Percentiles rank a stretch among this genome's conserved stretches.
Evolutionary conservation across 2,888 invertebrate genomes (phyloP).

Genomic region (Augochlorella aurata): DNA sequence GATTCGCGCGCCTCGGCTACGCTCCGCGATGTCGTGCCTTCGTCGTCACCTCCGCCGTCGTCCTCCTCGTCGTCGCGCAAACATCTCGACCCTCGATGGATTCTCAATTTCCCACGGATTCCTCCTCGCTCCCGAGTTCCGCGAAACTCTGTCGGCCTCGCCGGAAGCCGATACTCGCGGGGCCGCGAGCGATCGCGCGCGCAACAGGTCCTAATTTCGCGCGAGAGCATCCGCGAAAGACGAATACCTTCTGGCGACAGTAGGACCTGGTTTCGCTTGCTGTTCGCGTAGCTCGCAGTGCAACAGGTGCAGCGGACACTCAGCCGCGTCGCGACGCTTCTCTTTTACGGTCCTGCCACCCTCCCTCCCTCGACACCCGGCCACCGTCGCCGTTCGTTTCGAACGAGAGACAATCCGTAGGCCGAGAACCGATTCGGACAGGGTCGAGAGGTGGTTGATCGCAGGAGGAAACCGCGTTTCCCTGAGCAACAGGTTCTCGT

Average conservation of each 20-base stretch:
- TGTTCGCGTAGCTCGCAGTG: constrained; percentile 55
- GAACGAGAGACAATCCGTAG: neutral
- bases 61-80: neutral
- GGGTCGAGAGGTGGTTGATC: neutral
- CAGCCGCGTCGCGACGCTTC: constrained; percentile 5
- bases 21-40: constrained; percentile 9
- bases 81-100: neutral
- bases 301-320: constrained; percentile 70
- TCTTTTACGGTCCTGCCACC: neutral
- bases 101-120: constrained; percentile 3
- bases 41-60: neutral
- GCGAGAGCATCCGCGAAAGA: constrained; percentile 27
- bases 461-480: neutral
- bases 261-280: constrained; percentile 34
- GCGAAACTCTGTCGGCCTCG: neutral
- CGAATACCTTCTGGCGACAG: constrained; percentile 47
- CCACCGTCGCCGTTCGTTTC: neutral
- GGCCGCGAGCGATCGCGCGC: constrained; percentile 24
- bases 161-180: neutral
- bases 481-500: constrained; percentile 73
- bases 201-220: constrained; percentile 71
- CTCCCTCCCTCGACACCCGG: neutral
- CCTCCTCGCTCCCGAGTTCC: neutral
- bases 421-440: too few species aligned
- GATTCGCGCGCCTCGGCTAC: neutral